Conservation (phyloP, 2,113 vertebrate genomes). For the Neolamprologus modestus region DNA sequence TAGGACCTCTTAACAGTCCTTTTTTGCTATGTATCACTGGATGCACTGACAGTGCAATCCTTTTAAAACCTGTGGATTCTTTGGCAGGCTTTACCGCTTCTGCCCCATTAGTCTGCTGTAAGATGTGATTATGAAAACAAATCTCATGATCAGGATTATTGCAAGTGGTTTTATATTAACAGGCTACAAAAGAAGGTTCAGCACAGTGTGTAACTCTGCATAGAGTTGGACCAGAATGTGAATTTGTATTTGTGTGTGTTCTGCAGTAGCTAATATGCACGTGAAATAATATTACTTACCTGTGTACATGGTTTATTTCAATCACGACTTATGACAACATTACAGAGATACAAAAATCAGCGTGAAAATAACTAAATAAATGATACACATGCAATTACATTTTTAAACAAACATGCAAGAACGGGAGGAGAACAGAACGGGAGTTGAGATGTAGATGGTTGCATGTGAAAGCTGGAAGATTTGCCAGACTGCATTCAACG, state of each 20-base stretch:
- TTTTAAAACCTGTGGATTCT: background rate
- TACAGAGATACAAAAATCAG: background rate
- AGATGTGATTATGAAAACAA: background rate
- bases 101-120: background rate
- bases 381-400: background rate
- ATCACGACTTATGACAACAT: background rate
- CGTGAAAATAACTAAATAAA: background rate
- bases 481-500: conserved; percentile 42
- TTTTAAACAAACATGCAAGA: background rate
- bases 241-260: background rate
- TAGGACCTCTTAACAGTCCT: background rate
- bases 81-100: background rate
- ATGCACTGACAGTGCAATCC: background rate
- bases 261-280: background rate
- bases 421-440: background rate
- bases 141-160: background rate
- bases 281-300: background rate
- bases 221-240: background rate
- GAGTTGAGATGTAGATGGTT: background rate
- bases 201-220: background rate
- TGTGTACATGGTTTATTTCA: background rate
- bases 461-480: conserved; percentile 23
- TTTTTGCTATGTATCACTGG: background rate
- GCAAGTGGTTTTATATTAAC: background rate
- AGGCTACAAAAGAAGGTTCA: background rate